Percentiles rank a stretch among this genome's conserved stretches.
Conservation (phyloP, 2,797 vertebrate genomes). For the Chanos chanos region DNA sequence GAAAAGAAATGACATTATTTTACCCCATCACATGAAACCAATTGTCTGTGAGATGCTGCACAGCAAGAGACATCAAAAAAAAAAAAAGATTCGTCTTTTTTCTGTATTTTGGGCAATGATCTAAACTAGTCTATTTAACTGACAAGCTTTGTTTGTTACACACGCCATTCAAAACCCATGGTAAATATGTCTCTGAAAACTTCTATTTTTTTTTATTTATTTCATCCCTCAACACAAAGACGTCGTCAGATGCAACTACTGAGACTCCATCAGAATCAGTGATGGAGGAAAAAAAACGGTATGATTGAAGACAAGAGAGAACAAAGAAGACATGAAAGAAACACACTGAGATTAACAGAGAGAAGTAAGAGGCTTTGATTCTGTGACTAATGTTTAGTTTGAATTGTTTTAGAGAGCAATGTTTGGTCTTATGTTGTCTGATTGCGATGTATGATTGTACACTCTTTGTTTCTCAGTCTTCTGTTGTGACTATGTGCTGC, state of each 20-base stretch:
- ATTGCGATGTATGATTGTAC: background rate
- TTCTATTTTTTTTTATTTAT: constrained; percentile 68
- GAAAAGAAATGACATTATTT: too few relatives aligned
- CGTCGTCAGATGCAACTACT: constrained; percentile 51
- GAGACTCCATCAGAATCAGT: constrained; percentile 55
- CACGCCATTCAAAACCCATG: constrained; percentile 44
- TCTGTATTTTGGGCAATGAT: constrained; percentile 34
- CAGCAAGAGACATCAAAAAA: too few relatives aligned
- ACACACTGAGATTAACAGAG: constrained; percentile 19
- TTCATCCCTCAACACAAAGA: constrained; percentile 55
- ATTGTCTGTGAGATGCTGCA: too few relatives aligned
- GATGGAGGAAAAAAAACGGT: constrained; percentile 24
- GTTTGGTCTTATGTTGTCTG: background rate
- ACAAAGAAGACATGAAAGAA: constrained; percentile 16
- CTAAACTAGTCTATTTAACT: constrained; percentile 49
- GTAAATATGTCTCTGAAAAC: constrained; percentile 51
- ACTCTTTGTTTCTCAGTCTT: too few relatives aligned
- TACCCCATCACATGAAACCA: too few relatives aligned
- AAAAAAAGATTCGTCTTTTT: constrained; percentile 31
- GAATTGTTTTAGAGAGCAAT: background rate
- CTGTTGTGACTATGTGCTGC: background rate
- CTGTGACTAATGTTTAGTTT: constrained; percentile 45
- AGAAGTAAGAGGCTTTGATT: too few relatives aligned
- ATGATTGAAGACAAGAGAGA: too few relatives aligned
- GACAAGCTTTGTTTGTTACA: constrained; percentile 54